These are phyloP conservation scores for Nesogale talazaci DNA, from an alignment of 2,113 vertebrate species.

Conservation along the genomic window DNA sequence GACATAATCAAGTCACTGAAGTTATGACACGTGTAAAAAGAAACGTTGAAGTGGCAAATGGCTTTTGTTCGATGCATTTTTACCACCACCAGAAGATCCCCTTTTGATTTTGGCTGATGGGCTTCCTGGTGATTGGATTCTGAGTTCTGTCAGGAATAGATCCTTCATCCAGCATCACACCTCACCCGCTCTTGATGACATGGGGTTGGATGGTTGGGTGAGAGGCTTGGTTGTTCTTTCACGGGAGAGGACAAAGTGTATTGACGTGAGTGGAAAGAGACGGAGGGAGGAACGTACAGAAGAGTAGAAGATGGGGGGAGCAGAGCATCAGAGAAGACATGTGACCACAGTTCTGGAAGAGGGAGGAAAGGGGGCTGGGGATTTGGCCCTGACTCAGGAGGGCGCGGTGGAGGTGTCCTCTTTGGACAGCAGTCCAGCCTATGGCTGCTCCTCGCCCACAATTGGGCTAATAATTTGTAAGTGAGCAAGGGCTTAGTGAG, in stretches of 20 bases:
- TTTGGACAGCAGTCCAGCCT: not conserved
- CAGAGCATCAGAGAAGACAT: not conserved
- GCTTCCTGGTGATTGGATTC: not conserved
- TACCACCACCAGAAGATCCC: not conserved
- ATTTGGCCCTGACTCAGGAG: too few species aligned
- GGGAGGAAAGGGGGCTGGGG: not conserved
- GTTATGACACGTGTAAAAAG: not conserved
- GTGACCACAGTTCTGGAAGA: not conserved
- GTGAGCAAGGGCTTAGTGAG: too few species aligned
- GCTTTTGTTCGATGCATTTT: not conserved
- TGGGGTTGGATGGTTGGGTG: not conserved
- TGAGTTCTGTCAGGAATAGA: not conserved
- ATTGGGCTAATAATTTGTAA: too few species aligned
- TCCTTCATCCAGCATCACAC: not conserved
- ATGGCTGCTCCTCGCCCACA: too few species aligned
- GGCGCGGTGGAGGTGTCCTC: too few species aligned
- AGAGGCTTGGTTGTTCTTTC: not conserved
- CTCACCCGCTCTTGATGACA: not conserved
- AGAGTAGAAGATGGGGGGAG: not conserved
- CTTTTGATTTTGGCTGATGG: not conserved
- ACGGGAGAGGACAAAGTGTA: not conserved
- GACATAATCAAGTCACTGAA: not conserved
- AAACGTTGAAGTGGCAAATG: not conserved
- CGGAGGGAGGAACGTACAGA: not conserved
- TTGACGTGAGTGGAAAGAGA: not conserved